These are phyloP conservation scores for Lycopodina hypogea DNA, from an alignment of 37 sponge, comb jelly and placozoan species.

Conservation along the genomic window DNA sequence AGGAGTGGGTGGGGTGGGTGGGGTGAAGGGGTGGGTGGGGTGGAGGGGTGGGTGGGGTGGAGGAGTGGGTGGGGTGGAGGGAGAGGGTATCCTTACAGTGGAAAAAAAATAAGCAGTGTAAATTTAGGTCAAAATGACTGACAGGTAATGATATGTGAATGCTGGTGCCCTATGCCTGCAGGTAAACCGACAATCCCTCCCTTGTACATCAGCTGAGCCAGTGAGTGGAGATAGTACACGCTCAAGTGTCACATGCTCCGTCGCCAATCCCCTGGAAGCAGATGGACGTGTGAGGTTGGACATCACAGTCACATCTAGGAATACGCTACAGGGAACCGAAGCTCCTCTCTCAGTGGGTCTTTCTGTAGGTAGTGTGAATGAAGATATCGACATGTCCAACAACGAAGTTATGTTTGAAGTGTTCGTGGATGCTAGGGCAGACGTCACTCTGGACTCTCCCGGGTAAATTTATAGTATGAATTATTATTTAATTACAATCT, in stretches of 20 bases:
- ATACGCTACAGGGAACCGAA: conserved; percentile 12
- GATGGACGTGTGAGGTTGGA: background rate
- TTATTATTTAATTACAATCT: too few relatives aligned
- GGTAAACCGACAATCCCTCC: background rate
- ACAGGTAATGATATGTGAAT: too few relatives aligned
- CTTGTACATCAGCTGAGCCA: background rate
- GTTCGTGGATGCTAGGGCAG: background rate
- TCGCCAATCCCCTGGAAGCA: conserved; percentile 3
- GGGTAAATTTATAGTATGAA: background rate
- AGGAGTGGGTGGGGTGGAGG: too few relatives aligned
- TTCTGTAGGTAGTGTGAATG: conserved; percentile 39
- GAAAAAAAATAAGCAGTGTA: too few relatives aligned
- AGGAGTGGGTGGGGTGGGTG: too few relatives aligned
- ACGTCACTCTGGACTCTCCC: conserved; percentile 7
- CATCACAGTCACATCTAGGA: background rate
- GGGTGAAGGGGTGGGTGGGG: too few relatives aligned
- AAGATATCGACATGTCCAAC: background rate
- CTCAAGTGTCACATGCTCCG: background rate
- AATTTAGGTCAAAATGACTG: too few relatives aligned
- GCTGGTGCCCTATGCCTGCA: too few relatives aligned
- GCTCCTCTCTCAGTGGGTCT: conserved; percentile 3
- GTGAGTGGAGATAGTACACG: too few relatives aligned
- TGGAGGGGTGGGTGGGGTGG: too few relatives aligned
- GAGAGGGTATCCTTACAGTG: too few relatives aligned
- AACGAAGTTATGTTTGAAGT: background rate